Evolutionary conservation across 1,140 invertebrate genomes (phyloP), one percentile per base, ranked within the genome.

Genomic region (Macrobrachium rosenbergii): DNA sequence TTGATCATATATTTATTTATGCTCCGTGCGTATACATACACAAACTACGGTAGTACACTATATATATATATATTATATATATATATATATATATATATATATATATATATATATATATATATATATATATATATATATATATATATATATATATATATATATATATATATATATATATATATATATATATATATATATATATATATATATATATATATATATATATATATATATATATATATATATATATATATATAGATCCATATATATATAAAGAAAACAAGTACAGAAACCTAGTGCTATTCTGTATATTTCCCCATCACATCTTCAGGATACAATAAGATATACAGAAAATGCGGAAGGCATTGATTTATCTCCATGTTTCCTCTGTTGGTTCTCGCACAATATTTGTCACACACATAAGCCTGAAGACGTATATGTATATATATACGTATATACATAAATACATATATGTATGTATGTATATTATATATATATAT

Each of bases 71-170:
- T 52, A 52, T 10, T 6, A 14, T 67, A 67, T 67, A 67, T 67
- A 67, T 67, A 67, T 67, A 67, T 67, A 67, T 67, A 67, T 67
- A 67, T 67, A 67, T 67, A 67, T 67, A 67, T 67, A 67, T 67
- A 67, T 67, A 67, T 11, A 21, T 69, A 16, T n/a, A 21, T 69
- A 28, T 69, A 69, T 69, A 16, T 69, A 21, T 28, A n/a, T 72
- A 37, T 2, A 8, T 6, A 72, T 72, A 23, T 23, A 28, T 2
- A 72, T 72, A 37, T 72, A 72, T 28, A 37, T 72, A 72, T 69
- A 37, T 69, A 72, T 21, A 28, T 0, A 21, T 69, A 69, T n/a
- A 12, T 69, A 69, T 7, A 1, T n/a, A n/a, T 19, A 67, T 67
- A 21, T 21, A 69, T 19, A 28, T 19, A 21, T 72, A 21, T 14